phyloP scores from a whole-genome alignment of 1,140 invertebrate species.

The Hylaeus volcanicus region DNA sequence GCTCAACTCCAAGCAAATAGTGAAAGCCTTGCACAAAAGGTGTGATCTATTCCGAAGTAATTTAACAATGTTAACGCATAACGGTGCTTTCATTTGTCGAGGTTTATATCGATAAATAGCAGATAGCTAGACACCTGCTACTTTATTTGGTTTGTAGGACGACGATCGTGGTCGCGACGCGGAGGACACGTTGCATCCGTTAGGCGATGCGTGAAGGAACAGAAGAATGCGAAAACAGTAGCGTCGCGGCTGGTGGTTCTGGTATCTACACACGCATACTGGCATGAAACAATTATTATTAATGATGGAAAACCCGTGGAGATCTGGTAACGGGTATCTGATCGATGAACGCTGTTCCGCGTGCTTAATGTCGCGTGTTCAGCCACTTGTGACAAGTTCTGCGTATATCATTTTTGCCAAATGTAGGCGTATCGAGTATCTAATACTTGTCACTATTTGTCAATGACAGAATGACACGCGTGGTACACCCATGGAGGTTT shows the following conservation, averaged over 20 bases:
- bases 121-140: too few relatives aligned
- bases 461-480: not conserved
- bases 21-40: too few relatives aligned
- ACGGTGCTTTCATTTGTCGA: too few relatives aligned
- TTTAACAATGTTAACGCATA: too few relatives aligned
- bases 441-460: not conserved
- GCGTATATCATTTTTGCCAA: not conserved
- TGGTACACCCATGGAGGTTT: too few relatives aligned
- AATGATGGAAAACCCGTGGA: constrained; percentile 5
- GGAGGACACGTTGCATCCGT: not conserved
- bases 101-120: too few relatives aligned
- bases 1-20: too few relatives aligned
- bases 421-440: not conserved
- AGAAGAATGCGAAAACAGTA: not conserved
- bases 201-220: not conserved
- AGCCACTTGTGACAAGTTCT: too few relatives aligned
- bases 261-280: too few relatives aligned
- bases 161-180: not conserved
- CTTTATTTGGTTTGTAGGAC: not conserved
- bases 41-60: too few relatives aligned
- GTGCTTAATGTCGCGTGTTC: not conserved
- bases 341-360: not conserved
- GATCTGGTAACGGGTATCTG: constrained; percentile 9
- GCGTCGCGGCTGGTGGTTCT: not conserved
- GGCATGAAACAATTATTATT: constrained; percentile 5